Percentiles rank a stretch among this genome's conserved stretches.
Evolutionary conservation across 2,113 vertebrate species (phyloP).

Genomic region (Piliocolobus tephrosceles): DNA sequence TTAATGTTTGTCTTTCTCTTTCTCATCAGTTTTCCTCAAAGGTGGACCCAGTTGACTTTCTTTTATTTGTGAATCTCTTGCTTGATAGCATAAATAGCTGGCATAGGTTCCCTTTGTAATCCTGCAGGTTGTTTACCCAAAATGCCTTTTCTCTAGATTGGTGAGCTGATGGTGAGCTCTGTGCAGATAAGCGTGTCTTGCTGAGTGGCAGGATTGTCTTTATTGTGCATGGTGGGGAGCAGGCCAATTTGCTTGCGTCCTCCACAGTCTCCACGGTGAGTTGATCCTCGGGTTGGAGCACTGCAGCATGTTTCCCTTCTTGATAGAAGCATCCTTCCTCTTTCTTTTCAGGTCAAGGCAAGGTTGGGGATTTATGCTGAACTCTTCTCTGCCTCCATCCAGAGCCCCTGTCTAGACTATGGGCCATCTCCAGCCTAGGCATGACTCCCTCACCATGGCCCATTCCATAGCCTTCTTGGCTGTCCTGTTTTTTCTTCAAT

Average conservation of each 20-base stretch:
- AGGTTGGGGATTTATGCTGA: neutral
- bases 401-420: neutral
- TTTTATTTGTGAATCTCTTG: neutral
- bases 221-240: neutral
- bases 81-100: neutral
- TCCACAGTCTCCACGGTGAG: neutral
- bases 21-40: conserved; percentile 13
- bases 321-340: neutral
- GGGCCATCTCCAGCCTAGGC: neutral
- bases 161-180: neutral
- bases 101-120: neutral
- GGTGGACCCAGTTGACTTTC: neutral
- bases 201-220: neutral
- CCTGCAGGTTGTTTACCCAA: neutral
- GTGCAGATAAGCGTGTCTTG: neutral
- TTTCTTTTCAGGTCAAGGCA: neutral
- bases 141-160: neutral
- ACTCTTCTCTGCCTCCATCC: neutral
- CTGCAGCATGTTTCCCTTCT: neutral
- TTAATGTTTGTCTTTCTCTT: neutral
- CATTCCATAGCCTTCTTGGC: neutral
- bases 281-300: neutral
- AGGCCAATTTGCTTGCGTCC: neutral
- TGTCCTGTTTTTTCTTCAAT: neutral
- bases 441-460: neutral